These are phyloP conservation scores for Phalacrocorax pelagicus DNA, from an alignment of 2,113 vertebrate genomes.

Conservation along the genomic window DNA sequence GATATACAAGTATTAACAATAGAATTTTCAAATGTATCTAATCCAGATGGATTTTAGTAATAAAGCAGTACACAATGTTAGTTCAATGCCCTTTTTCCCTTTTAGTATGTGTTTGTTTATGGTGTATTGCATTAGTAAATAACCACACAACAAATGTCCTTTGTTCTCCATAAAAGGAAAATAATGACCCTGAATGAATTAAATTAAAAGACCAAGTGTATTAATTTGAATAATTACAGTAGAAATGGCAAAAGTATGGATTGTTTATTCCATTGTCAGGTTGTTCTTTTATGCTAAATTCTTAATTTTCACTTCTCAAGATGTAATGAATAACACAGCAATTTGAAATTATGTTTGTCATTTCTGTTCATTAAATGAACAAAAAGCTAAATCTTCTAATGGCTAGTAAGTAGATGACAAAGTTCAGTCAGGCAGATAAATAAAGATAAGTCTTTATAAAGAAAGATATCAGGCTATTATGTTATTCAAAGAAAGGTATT, in stretches of 20 bases:
- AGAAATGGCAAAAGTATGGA: background rate
- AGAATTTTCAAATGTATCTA: background rate
- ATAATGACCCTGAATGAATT: background rate
- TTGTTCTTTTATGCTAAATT: background rate
- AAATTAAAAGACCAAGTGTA: background rate
- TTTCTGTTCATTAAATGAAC: constrained; percentile 4
- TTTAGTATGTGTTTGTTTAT: background rate
- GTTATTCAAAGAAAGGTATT: background rate
- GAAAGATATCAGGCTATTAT: background rate
- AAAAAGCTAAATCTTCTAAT: background rate
- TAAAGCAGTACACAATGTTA: background rate
- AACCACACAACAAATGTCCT: background rate
- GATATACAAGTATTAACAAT: background rate
- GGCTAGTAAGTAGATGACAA: background rate
- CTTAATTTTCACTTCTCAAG: constrained; percentile 9
- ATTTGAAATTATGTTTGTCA: background rate
- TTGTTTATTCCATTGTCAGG: constrained; percentile 7
- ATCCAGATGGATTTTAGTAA: background rate
- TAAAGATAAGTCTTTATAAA: background rate
- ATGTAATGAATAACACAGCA: background rate
- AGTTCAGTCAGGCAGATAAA: background rate
- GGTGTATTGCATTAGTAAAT: background rate
- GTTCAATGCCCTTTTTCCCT: background rate
- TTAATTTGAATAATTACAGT: background rate
- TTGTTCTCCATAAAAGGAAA: background rate